Percentiles rank a stretch among this genome's conserved stretches.
These are phyloP conservation scores for Akabosia matsudoensis DNA, from an alignment of 1,140 invertebrate genomes.

Conservation along the genomic window DNA sequence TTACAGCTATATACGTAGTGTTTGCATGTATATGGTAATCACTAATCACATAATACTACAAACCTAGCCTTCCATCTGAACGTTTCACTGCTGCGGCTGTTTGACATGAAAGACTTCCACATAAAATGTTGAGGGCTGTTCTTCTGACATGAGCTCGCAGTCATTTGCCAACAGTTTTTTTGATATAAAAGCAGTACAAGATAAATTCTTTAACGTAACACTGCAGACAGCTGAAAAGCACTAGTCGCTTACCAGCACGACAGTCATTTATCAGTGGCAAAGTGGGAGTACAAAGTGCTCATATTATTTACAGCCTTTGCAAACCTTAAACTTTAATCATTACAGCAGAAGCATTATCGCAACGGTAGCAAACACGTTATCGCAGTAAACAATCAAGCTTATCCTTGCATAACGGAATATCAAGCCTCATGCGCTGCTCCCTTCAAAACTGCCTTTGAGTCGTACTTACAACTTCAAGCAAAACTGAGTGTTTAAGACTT, in stretches of 20 bases:
- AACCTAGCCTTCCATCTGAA: too few relatives aligned
- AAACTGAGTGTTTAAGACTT: background rate
- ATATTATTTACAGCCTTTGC: background rate
- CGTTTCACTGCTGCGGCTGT: too few relatives aligned
- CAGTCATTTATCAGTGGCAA: background rate
- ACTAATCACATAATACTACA: too few relatives aligned
- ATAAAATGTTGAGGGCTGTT: too few relatives aligned
- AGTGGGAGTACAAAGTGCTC: background rate
- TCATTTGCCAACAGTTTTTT: background rate
- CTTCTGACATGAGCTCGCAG: background rate
- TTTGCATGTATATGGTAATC: too few relatives aligned
- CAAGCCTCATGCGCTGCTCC: background rate
- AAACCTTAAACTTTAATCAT: background rate
- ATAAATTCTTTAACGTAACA: background rate
- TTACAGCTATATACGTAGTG: too few relatives aligned
- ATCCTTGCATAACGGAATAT: constrained; percentile 19
- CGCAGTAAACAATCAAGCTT: constrained; percentile 4
- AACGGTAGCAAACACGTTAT: constrained; percentile 23
- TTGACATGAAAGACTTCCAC: too few relatives aligned
- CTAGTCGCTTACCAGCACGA: background rate
- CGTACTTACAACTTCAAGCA: background rate
- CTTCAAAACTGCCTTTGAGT: background rate
- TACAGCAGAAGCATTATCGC: constrained; percentile 3
- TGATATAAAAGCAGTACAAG: background rate
- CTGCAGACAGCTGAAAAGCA: background rate